These are phyloP conservation scores for Lithophane semibrunnea DNA, from an alignment of 2,888 invertebrate species.

Conservation along the genomic window DNA sequence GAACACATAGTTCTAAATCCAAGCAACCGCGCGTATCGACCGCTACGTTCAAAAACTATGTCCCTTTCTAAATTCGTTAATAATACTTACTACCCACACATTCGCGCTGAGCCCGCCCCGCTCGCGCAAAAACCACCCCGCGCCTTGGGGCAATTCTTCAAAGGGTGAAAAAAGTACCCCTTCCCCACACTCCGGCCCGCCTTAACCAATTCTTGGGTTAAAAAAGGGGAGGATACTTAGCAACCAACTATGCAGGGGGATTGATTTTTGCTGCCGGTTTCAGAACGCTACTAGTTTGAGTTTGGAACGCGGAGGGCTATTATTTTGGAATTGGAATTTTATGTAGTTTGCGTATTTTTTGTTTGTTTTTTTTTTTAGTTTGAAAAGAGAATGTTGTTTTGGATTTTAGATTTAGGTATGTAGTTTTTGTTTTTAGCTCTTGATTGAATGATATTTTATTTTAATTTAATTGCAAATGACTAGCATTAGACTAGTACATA, in stretches of 20 bases:
- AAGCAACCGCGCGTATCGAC: slow-evolving; percentile 72
- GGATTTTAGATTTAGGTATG: slow-evolving; percentile 11
- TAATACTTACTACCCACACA: slow-evolving; percentile 86
- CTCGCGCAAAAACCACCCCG: slow-evolving; percentile 81
- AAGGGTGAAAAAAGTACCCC: slow-evolving; percentile 88
- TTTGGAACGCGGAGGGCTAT: slow-evolving; percentile 60
- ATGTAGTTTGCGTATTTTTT: slow-evolving; percentile 4
- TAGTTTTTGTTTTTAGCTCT: neutral
- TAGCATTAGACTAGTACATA: neutral
- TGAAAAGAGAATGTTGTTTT: neutral
- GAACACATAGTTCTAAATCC: slow-evolving; percentile 62
- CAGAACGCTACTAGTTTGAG: slow-evolving; percentile 67
- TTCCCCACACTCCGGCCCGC: slow-evolving; percentile 80
- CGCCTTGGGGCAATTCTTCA: slow-evolving; percentile 90
- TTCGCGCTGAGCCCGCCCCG: slow-evolving; percentile 72
- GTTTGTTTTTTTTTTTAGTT: slow-evolving; percentile 7
- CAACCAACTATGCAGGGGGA: slow-evolving; percentile 83
- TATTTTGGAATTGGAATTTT: slow-evolving; percentile 51
- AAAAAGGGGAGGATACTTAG: slow-evolving; percentile 90
- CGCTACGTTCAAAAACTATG: slow-evolving; percentile 83
- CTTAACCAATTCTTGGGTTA: slow-evolving; percentile 89
- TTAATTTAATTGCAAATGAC: neutral
- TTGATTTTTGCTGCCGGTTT: slow-evolving; percentile 80
- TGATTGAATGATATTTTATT: neutral
- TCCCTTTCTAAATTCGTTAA: slow-evolving; percentile 88